A percentile compares a stretch with the other conserved stretches of the same genome.
Conservation (phyloP, 1,140 invertebrate genomes). For the Philaenus spumarius region DNA sequence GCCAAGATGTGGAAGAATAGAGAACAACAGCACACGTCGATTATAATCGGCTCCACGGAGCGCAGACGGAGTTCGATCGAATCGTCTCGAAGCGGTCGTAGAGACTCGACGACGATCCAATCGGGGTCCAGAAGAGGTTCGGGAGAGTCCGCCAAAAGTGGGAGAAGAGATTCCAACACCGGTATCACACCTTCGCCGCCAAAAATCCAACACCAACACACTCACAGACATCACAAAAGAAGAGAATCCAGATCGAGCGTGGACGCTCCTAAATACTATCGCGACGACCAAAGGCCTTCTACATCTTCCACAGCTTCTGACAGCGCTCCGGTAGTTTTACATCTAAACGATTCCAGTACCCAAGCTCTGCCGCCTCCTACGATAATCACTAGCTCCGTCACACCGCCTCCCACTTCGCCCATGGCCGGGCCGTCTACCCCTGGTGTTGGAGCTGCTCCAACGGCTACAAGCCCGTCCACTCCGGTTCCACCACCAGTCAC, state of each 20-base stretch:
- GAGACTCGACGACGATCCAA: slow-evolving; percentile 26
- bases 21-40: slow-evolving; percentile 44
- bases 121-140: slow-evolving; percentile 47
- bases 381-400: slow-evolving; percentile 72
- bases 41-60: slow-evolving; percentile 36
- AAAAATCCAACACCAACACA: slow-evolving; percentile 40
- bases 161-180: slow-evolving; percentile 52
- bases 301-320: slow-evolving; percentile 69
- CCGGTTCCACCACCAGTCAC: slow-evolving; percentile 29
- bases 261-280: slow-evolving; percentile 40
- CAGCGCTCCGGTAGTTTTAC: slow-evolving; percentile 23
- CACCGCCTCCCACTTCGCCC: slow-evolving; percentile 68
- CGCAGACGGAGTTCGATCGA: slow-evolving; percentile 38
- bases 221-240: slow-evolving; percentile 46
- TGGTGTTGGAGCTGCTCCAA: slow-evolving; percentile 59
- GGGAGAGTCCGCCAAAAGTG: slow-evolving; percentile 52
- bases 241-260: slow-evolving; percentile 55
- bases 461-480: slow-evolving; percentile 41
- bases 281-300: slow-evolving; percentile 64
- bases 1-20: slow-evolving; percentile 57
- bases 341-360: slow-evolving; percentile 14
- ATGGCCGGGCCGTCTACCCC: slow-evolving; percentile 56
- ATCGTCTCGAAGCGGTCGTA: slow-evolving; percentile 32
- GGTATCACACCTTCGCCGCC: slow-evolving; percentile 50
- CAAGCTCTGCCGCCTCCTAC: slow-evolving; percentile 62